Percentiles rank a stretch among this genome's conserved stretches.
Evolutionary conservation across 2,888 invertebrate genomes (phyloP).

Genomic region (Noctua pronuba): DNA sequence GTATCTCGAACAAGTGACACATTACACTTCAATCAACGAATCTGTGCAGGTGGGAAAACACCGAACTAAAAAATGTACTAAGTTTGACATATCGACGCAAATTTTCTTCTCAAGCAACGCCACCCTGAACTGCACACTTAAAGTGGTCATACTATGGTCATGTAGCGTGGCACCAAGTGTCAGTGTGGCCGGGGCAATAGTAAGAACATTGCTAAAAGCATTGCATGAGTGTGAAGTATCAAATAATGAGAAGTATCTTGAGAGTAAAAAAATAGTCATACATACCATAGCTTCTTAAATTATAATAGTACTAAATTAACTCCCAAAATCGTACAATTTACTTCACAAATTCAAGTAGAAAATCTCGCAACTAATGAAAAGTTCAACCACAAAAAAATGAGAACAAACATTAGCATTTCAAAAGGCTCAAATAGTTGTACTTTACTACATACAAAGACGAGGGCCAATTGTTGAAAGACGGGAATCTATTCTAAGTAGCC

Average conservation of each 20-base stretch:
- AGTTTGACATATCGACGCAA: no score
- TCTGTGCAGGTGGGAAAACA: no score
- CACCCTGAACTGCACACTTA: no score
- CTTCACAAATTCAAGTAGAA: conserved; percentile 1
- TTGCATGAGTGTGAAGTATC: background rate
- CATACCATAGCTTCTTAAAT: background rate
- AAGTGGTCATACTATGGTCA: no score
- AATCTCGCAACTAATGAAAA: conserved; percentile 42
- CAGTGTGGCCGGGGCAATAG: no score
- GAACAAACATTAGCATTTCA: conserved; percentile 47
- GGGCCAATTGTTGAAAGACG: conserved; percentile 29
- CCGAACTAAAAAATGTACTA: no score
- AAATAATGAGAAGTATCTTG: no score
- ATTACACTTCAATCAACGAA: no score
- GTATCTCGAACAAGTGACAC: no score
- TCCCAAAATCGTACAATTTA: background rate
- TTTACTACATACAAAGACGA: conserved; percentile 32
- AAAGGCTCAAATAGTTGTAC: conserved; percentile 31
- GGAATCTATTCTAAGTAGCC: conserved; percentile 38
- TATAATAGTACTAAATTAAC: background rate
- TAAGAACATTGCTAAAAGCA: background rate
- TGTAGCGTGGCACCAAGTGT: background rate
- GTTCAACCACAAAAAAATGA: conserved; percentile 16
- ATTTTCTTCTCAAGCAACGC: no score
- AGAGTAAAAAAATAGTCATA: background rate